A percentile compares a stretch with the other conserved stretches of the same genome.
phyloP scores from a whole-genome alignment of 2,113 vertebrate species.

The Rafetus swinhoei region DNA sequence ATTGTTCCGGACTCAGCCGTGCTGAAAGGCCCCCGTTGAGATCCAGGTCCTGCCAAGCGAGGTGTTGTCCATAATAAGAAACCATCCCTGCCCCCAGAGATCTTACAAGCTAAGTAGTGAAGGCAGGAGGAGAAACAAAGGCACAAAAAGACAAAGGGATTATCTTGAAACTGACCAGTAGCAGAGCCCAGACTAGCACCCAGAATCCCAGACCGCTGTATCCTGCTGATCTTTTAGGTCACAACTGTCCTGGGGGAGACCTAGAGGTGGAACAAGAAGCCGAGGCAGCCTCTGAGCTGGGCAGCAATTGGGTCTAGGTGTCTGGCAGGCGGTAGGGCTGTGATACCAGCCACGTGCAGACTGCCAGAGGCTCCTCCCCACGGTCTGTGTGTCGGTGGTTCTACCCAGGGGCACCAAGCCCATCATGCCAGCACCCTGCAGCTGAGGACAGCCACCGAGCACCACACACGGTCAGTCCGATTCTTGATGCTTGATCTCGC shows the following conservation, averaged over 20 bases:
- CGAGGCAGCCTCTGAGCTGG: not conserved
- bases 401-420: not conserved
- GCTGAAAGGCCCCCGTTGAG: not conserved
- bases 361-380: not conserved
- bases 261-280: not conserved
- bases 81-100: fast-evolving
- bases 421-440: not conserved
- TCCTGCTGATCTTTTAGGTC: not conserved
- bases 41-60: not conserved
- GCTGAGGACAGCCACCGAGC: not conserved
- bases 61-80: fast-evolving
- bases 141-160: not conserved
- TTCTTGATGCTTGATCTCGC: not conserved
- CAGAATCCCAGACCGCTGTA: not conserved
- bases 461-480: not conserved
- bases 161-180: not conserved
- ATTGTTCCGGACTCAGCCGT: not conserved
- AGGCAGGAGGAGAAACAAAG: not conserved
- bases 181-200: not conserved
- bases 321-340: not conserved
- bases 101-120: not conserved
- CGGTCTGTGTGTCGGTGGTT: not conserved
- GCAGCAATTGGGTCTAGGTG: not conserved
- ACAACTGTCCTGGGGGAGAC: not conserved
- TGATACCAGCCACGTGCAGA: not conserved